phyloP scores from a whole-genome alignment of 2,113 vertebrate genomes.

The Macquaria ambigua region DNA sequence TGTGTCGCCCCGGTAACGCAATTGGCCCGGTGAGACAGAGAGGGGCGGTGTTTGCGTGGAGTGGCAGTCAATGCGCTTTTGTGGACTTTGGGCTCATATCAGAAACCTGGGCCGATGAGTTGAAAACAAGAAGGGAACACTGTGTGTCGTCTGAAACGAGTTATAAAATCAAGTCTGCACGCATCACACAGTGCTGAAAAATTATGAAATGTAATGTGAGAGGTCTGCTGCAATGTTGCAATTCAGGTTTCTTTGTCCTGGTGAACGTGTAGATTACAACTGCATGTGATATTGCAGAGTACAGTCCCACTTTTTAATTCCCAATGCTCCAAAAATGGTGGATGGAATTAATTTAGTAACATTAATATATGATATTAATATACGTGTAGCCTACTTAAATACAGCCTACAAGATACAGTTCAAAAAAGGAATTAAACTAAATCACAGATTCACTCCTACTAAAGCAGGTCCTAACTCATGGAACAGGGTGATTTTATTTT shows the following conservation, averaged over 20 bases:
- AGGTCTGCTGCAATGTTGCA: constrained; percentile 47
- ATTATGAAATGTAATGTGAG: background rate
- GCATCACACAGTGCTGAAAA: background rate
- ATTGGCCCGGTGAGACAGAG: constrained; percentile 69
- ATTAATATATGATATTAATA: background rate
- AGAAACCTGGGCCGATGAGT: background rate
- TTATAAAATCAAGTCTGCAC: background rate
- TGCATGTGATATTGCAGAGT: background rate
- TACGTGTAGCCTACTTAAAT: too few species aligned
- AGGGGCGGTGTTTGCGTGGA: constrained; percentile 45
- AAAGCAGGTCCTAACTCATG: background rate
- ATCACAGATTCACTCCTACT: too few species aligned
- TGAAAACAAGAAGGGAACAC: constrained; percentile 29
- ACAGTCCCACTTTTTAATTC: background rate
- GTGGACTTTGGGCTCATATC: constrained; percentile 52
- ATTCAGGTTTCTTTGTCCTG: constrained; percentile 42
- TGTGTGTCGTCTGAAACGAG: constrained; percentile 20
- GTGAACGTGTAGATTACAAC: background rate
- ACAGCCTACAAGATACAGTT: background rate
- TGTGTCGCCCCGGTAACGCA: constrained; percentile 33
- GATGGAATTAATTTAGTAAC: background rate
- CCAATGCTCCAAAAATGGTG: too few species aligned
- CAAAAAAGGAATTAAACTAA: background rate
- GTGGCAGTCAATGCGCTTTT: constrained; percentile 1
- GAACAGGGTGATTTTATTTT: background rate